Evolutionary conservation across 2,113 vertebrate species (phyloP).

Genomic region (Sorex araneus): DNA sequence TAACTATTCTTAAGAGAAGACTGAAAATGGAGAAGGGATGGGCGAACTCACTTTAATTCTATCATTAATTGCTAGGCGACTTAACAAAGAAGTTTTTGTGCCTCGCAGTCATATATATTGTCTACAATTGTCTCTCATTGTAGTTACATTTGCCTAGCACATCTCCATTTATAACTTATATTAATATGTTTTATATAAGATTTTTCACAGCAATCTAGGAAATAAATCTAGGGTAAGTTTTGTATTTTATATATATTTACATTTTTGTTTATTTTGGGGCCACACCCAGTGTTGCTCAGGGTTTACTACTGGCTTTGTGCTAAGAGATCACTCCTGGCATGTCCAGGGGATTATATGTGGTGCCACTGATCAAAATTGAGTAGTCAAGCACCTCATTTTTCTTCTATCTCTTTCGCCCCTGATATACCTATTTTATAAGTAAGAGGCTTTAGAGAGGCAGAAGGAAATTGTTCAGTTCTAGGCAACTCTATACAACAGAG

Average conservation of each 20-base stretch:
- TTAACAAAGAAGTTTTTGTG: background rate
- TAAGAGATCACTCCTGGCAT: no score
- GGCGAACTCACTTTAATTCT: background rate
- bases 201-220: background rate
- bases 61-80: background rate
- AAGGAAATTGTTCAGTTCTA: constrained; percentile 29
- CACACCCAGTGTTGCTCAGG: no score
- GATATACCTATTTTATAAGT: constrained; percentile 25
- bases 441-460: background rate
- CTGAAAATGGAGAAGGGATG: background rate
- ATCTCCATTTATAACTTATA: constrained; percentile 9
- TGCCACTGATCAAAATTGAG: no score
- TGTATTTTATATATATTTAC: background rate
- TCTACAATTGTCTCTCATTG: background rate
- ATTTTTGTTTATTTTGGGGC: no score
- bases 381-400: no score
- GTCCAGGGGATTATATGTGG: no score
- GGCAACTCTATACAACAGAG: background rate
- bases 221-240: background rate
- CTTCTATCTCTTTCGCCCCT: no score
- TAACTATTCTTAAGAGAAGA: background rate
- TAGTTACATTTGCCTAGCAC: constrained; percentile 28
- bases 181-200: background rate
- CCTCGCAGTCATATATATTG: no score
- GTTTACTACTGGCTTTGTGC: no score